Evolutionary conservation across 2,888 invertebrate species (phyloP), one percentile per base, ranked within the genome.

Genomic region (Calameuta pallipes): DNA sequence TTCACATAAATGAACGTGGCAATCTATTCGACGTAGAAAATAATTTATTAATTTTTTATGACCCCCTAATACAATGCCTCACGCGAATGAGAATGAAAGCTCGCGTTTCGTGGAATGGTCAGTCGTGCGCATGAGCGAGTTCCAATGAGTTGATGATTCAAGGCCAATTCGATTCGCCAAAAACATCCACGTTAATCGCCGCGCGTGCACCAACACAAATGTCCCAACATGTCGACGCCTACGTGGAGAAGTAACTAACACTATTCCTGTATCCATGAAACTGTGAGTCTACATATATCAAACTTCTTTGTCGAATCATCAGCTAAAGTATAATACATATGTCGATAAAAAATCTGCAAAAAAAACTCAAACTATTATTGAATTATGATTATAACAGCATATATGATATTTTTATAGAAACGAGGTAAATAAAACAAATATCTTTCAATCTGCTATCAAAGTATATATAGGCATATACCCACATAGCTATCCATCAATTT

Each of bases 131-230:
- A 31, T 71, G 71, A 31, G 75, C 34, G 70, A 79, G 77, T 75
- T 78, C 75, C 73, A 76, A 75, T 77, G 75, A 56, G 79, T 69
- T 74, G 79, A 69, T 77, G 77, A 33, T 75, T 76, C 76, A 78
- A 69, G 76, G 71, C 71, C 71, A 74, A 23, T 34, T 71, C 71
- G 71, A 71, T 71, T 71, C 73, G 56, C 76, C 76, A 78, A 56
- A 71, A 76, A 80, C 73, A 34, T 34, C 78, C 76, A 75, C 31
- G 71, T 11, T 71, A 31, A 71, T 33, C 30, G 71, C 71, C 31
- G 71, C 71, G 31, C 71, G 71, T 71, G 71, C 15, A 71, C 71
- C 71, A 31, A 71, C 15, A 71, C 71, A 34, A 31, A 11, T 31
- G 33, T 31, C 71, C 71, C 9, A 3, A 34, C 15, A 9, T 6